Base-by-base conservation (phyloP, 2,113 vertebrate genomes). In the Halichoerus grypus region DNA sequence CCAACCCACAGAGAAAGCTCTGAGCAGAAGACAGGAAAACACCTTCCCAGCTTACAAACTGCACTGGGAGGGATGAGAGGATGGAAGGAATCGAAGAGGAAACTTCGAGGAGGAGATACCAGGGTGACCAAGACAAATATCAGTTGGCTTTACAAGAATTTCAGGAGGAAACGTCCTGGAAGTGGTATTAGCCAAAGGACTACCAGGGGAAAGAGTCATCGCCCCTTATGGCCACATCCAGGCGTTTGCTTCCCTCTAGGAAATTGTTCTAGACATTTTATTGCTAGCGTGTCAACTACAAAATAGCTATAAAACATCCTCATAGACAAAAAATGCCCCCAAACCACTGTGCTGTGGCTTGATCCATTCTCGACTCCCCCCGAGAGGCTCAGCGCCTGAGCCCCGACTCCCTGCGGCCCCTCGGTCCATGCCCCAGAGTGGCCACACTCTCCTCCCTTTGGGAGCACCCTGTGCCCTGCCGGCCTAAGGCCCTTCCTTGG, bases 91-190 rank as follows among this genome's bases (percentile, higher is more conserved):
- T n/a, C n/a, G 15, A 28, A 51, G 76, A 42, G 53, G 69, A 67
- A 53, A 31, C 53, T 26, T 0, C 22, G 9, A 82, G 49, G 71
- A 39, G 10, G 31, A 33, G 49, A 51, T 10, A 28, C 39, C 4
- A 22, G 61, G 28, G n/a, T 26, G 8, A 89, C 7, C 28, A 53
- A 55, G 28, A 71, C 46, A 83, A 92, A 5, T 12, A 55, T 4
- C 46, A 8, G 5, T 0, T 67, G 71, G 61, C 63, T 72, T 22
- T 76, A 3, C 19, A 69, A 81, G 65, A 69, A 79, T 55, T 72
- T 63, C 80, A 81, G 80, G 69, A 95, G 39, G 49, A 82, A 84
- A 71, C 76, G 16, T n/a, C 80, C 33, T 21, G 81, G 72, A 49
- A 49, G 31, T 7, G 36, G 31, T n/a, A 55, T 51, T 18, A 93